Percentiles rank a stretch among this genome's conserved stretches.
Evolutionary conservation across 2,888 invertebrate genomes (phyloP).

Genomic region (Catocala fraxini): DNA sequence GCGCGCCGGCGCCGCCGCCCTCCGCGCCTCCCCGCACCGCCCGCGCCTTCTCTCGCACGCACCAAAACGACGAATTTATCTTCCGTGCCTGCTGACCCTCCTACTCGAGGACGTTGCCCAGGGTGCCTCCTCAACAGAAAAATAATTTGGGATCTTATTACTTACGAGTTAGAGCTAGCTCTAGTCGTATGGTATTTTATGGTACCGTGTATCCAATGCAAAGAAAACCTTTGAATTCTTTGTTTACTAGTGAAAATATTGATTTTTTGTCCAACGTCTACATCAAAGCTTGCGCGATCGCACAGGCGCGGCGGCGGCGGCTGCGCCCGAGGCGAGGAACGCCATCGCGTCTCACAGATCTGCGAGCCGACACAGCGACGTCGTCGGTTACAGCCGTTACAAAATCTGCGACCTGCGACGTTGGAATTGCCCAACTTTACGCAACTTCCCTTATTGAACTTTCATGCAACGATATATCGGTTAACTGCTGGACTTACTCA

Average conservation of each 20-base stretch:
- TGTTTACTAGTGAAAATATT: conserved; percentile 27
- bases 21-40: conserved; percentile 82
- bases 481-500: conserved; percentile 35
- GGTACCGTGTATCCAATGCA: conserved; percentile 3
- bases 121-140: conserved; percentile 53
- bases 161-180: conserved; percentile 1
- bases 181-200: neutral
- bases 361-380: conserved; percentile 33
- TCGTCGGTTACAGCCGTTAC: conserved; percentile 66
- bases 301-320: conserved; percentile 24
- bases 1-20: conserved; percentile 88
- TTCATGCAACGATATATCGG: conserved; percentile 62
- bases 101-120: conserved; percentile 79
- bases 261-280: conserved; percentile 26
- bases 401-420: conserved; percentile 72
- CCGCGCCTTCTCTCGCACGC: conserved; percentile 78
- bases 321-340: conserved; percentile 56
- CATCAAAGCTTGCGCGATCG: conserved; percentile 29
- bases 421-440: conserved; percentile 73
- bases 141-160: conserved; percentile 13
- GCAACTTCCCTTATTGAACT: conserved; percentile 76
- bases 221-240: conserved; percentile 13
- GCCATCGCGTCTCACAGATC: conserved; percentile 47
- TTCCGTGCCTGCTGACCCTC: conserved; percentile 84
- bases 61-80: conserved; percentile 87